phyloP scores from a whole-genome alignment of 2,113 vertebrate genomes.

The Pipa parva region DNA sequence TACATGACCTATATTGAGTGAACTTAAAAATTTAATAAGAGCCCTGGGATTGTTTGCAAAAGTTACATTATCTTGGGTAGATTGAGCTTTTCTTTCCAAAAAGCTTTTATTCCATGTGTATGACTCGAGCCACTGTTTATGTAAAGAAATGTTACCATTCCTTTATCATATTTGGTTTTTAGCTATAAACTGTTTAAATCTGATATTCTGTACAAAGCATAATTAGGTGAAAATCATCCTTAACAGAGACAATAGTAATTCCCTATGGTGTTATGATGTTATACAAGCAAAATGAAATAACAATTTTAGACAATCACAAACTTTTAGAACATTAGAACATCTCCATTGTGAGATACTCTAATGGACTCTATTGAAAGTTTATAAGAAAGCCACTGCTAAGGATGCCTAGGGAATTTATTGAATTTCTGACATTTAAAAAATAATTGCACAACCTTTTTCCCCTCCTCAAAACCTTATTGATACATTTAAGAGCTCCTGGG shows the following conservation, averaged over 20 bases:
- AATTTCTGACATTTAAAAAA: conserved; percentile 47
- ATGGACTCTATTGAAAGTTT: conserved; percentile 29
- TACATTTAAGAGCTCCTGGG: conserved; percentile 39
- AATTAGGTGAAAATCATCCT: conserved; percentile 15
- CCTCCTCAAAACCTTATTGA: conserved; percentile 42
- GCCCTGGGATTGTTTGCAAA: too few relatives aligned
- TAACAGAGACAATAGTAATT: conserved; percentile 15
- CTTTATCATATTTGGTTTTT: too few relatives aligned
- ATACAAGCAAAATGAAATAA: conserved; percentile 7
- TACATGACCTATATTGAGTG: too few relatives aligned
- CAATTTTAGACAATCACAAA: conserved; percentile 28
- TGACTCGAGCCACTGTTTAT: too few relatives aligned
- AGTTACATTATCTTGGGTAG: too few relatives aligned
- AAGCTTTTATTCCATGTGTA: too few relatives aligned
- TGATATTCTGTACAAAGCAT: not conserved
- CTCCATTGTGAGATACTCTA: conserved; percentile 40
- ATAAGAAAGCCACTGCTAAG: conserved; percentile 45
- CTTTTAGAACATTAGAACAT: conserved; percentile 36
- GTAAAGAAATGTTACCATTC: too few relatives aligned
- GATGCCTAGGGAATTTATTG: conserved; percentile 44
- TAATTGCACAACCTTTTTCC: conserved; percentile 51
- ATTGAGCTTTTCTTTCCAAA: too few relatives aligned
- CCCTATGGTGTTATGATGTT: not conserved
- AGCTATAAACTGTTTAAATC: not conserved
- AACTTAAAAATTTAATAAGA: too few relatives aligned